Evolutionary conservation across 2,797 vertebrate genomes (phyloP).

Genomic region (Scarus forsteni): DNA sequence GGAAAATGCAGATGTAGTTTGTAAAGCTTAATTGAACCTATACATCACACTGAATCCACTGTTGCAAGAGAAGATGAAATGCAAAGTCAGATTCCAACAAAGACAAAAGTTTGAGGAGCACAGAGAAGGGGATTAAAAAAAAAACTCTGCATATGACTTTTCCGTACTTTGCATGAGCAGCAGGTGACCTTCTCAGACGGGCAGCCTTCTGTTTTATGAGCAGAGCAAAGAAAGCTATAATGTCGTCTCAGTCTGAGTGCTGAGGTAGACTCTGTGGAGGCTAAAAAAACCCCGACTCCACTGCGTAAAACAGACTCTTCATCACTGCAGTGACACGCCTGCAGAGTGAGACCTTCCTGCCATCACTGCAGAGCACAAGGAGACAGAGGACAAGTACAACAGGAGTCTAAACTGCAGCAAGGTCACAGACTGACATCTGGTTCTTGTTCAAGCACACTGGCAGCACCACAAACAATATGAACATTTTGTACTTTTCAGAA

Average conservation of each 20-base stretch:
- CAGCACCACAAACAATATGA: too few species aligned
- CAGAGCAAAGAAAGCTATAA: constrained; percentile 11
- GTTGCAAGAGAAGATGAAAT: not conserved
- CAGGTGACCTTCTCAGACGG: not conserved
- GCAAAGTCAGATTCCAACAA: constrained; percentile 6
- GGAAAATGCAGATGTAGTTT: not conserved
- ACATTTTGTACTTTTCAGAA: too few species aligned
- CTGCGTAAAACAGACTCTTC: constrained; percentile 6
- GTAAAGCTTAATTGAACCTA: not conserved
- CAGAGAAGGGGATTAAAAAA: not conserved
- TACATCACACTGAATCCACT: not conserved
- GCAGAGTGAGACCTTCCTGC: not conserved
- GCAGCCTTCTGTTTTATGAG: constrained; percentile 9
- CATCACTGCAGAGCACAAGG: not conserved
- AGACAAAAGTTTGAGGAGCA: not conserved
- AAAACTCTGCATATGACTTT: not conserved
- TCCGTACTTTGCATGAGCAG: not conserved
- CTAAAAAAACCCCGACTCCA: not conserved
- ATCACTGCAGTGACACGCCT: constrained; percentile 27
- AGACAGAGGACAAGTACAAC: not conserved
- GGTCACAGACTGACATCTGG: not conserved
- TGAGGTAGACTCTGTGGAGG: constrained; percentile 5
- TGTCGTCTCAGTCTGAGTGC: constrained; percentile 12
- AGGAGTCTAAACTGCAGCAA: not conserved
- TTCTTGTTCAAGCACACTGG: too few species aligned